Percentiles rank a stretch among this genome's conserved stretches.
Conservation (phyloP, 1,140 invertebrate genomes). For the Eumaeus atala region DNA sequence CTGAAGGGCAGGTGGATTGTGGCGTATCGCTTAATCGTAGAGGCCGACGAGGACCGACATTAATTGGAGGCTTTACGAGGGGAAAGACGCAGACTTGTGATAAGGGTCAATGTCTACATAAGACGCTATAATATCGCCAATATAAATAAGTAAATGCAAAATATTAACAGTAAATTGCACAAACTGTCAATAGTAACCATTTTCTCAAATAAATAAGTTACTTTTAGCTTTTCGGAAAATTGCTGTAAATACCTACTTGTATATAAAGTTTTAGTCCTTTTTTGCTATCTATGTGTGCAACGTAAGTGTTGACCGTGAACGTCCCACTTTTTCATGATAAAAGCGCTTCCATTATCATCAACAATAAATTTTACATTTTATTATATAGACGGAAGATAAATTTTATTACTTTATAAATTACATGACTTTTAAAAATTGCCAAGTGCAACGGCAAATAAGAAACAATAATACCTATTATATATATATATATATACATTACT, state of each 20-base stretch:
- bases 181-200: too few relatives aligned
- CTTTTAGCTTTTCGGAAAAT: too few relatives aligned
- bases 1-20: not conserved
- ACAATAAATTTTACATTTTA: constrained; percentile 4
- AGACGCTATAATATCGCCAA: too few relatives aligned
- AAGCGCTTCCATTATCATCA: constrained; percentile 1
- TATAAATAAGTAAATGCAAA: too few relatives aligned
- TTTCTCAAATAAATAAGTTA: too few relatives aligned
- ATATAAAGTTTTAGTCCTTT: too few relatives aligned
- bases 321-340: constrained; percentile 18
- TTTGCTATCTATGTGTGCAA: too few relatives aligned
- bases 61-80: constrained; percentile 64
- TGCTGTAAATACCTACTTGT: too few relatives aligned
- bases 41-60: constrained; percentile 42
- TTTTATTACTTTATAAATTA: constrained; percentile 8
- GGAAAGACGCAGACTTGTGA: constrained; percentile 12
- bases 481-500: too few relatives aligned
- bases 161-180: too few relatives aligned
- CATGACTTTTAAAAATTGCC: constrained; percentile 2
- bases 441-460: not conserved
- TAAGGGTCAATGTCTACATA: too few relatives aligned
- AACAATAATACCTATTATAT: too few relatives aligned
- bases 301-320: constrained; percentile 1
- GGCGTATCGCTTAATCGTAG: constrained; percentile 4
- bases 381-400: constrained; percentile 4